Base-by-base conservation (phyloP, 2,888 invertebrate genomes). In the Drosophila neutralis region DNA sequence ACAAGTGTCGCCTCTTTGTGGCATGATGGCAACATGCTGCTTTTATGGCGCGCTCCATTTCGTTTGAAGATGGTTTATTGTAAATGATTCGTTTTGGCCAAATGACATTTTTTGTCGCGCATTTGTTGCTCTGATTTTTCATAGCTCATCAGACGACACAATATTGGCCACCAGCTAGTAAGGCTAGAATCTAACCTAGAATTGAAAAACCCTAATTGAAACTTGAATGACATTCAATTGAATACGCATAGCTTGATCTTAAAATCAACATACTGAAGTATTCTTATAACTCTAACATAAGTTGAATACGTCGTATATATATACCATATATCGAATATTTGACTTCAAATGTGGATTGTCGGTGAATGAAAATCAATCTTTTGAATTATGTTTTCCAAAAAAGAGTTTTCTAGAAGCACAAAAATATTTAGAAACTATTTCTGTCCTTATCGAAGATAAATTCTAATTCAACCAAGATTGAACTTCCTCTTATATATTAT, bases 31-130 rank as follows among this genome's bases (percentile, higher is more conserved):
- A 57, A 63, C 45, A 45, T 63, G 53, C 48, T 58, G 62, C 65
- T 85, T 76, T 80, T 73, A 54, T 87, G 69, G 66, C 68, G 70
- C 77, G 87, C 88, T 90, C 87, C 88, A 91, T 91, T 91, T 91
- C 85, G 75, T 84, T 87, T 89, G 90, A 91, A 90, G 91, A 91
- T 88, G 88, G 80, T 87, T 91, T 83, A 83, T 81, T 89, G 86
- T 87, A 92, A 91, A 91, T 91, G 91, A 92, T 90, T 86, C 92
- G 91, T 91, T 89, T 82, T 89, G 85, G 77, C 85, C 89, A 90
- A 90, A 90, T 89, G 90, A 87, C 81, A 87, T 81, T 82, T 87
- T 89, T 83, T 82, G 88, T 84, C 75, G 87, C 78, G 78, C 85
- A 85, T 80, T 89, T 89, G 88, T 89, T 82, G 87, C 87, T 87